Conservation (phyloP, 2,888 invertebrate genomes). For the Heliconius erato region DNA sequence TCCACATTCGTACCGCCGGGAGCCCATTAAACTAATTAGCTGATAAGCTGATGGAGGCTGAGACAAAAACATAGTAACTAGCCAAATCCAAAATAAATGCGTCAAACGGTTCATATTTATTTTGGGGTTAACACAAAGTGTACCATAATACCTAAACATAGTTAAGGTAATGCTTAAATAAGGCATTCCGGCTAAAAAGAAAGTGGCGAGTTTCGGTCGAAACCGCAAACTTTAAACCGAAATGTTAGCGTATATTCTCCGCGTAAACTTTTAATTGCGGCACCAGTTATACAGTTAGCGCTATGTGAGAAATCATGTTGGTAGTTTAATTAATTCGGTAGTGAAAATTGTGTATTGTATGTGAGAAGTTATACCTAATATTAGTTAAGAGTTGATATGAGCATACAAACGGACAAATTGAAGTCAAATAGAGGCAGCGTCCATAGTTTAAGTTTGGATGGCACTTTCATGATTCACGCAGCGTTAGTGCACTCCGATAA, state of each 20-base stretch:
- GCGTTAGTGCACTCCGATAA: constrained; percentile 35
- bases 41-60: constrained; percentile 4
- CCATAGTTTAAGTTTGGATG: constrained; percentile 45
- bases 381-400: constrained; percentile 57
- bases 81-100: not conserved
- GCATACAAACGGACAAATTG: constrained; percentile 59
- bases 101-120: not conserved
- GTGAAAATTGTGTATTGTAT: constrained; percentile 61
- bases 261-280: constrained; percentile 83
- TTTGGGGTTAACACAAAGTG: not conserved
- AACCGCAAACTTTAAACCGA: constrained; percentile 80
- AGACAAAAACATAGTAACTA: constrained; percentile 4
- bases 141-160: not conserved
- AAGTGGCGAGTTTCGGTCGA: constrained; percentile 37
- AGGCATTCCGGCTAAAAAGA: constrained; percentile 49
- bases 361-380: constrained; percentile 60
- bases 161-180: constrained; percentile 36
- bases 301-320: constrained; percentile 72
- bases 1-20: constrained; percentile 26
- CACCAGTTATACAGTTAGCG: constrained; percentile 74
- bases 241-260: constrained; percentile 77
- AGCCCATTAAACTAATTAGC: constrained; percentile 40
- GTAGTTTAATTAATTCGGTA: constrained; percentile 78
- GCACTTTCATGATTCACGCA: constrained; percentile 43
- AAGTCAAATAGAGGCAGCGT: constrained; percentile 51